phyloP scores from a whole-genome alignment of 2,797 vertebrate species.

The Micrastur ruficollis region DNA sequence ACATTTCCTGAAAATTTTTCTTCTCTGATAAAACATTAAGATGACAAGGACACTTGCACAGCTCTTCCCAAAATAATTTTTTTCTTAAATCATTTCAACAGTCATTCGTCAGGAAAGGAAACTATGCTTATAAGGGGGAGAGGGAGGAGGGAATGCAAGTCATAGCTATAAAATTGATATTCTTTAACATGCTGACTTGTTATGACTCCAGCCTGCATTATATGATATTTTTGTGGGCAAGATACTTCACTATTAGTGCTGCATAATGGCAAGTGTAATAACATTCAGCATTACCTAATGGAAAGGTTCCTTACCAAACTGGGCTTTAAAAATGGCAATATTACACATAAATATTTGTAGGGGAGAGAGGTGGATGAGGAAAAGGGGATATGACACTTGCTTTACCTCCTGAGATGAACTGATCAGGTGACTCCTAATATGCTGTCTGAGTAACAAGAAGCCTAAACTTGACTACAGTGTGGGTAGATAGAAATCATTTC shows the following conservation, averaged over 20 bases:
- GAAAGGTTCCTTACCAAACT: not conserved
- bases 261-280: not conserved
- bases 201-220: not conserved
- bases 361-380: not conserved
- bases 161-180: not conserved
- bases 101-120: not conserved
- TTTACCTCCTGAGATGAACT: not conserved
- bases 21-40: not conserved
- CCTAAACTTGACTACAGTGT: not conserved
- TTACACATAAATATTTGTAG: not conserved
- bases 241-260: not conserved
- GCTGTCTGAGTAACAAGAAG: not conserved
- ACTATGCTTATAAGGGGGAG: not conserved
- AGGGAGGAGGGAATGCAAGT: not conserved
- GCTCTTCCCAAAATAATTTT: not conserved
- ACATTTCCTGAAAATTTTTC: not conserved
- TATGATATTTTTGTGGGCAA: not conserved
- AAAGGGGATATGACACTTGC: not conserved
- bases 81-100: not conserved
- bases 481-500: not conserved
- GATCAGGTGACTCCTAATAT: not conserved
- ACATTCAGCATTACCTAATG: not conserved
- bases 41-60: not conserved
- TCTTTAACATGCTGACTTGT: constrained; percentile 8
- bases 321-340: not conserved